Conservation (phyloP, 1,140 invertebrate species). For the Druon quercuslanigerum region DNA sequence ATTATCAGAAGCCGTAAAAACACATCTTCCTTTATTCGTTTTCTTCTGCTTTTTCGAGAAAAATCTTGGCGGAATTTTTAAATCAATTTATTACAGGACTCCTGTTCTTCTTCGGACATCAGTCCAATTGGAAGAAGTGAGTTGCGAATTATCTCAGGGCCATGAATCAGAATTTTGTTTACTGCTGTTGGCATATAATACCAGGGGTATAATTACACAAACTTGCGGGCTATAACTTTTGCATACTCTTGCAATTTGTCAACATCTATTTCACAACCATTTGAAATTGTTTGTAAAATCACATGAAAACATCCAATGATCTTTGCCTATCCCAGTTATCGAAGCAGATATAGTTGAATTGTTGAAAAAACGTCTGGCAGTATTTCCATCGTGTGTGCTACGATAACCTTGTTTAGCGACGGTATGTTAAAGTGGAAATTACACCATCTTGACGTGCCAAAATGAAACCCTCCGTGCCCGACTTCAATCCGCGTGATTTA, state of each 20-base stretch:
- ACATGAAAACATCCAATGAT: too few species aligned
- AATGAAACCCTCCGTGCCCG: too few species aligned
- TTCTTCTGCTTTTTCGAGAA: background rate
- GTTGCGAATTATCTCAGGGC: background rate
- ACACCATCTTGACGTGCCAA: too few species aligned
- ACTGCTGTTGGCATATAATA: too few species aligned
- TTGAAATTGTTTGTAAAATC: background rate
- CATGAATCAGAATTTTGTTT: too few species aligned
- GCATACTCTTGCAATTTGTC: background rate
- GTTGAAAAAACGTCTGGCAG: too few species aligned
- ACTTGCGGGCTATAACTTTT: background rate
- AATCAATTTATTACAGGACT: conserved; percentile 7
- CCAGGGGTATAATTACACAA: too few species aligned
- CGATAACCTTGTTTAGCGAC: background rate
- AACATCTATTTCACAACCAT: background rate
- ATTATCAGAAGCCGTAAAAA: conserved; percentile 4
- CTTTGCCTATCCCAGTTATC: too few species aligned
- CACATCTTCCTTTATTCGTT: background rate
- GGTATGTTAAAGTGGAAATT: too few species aligned
- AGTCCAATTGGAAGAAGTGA: conserved; percentile 13
- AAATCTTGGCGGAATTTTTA: background rate
- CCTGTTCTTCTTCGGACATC: background rate
- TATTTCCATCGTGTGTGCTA: background rate
- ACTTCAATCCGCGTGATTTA: too few species aligned
- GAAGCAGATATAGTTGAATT: too few species aligned